Base-by-base conservation (phyloP, 1,140 invertebrate genomes). In the Drosophila burlai region DNA sequence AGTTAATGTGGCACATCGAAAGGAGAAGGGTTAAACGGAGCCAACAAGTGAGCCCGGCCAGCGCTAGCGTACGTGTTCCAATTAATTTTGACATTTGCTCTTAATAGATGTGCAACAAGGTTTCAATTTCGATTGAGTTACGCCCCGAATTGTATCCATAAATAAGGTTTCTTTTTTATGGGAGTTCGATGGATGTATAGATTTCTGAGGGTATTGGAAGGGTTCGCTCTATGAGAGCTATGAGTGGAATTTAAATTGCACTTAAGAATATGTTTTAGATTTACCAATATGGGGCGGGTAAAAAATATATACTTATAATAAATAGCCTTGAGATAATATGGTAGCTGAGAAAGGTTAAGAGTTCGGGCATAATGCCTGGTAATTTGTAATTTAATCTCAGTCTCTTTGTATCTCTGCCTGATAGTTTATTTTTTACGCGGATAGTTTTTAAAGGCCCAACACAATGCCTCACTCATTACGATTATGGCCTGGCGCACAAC, bases 1-100 rank as follows among this genome's bases (percentile, higher is more conserved):
- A 87, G 83, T 87, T 89, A 87, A 87, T 87, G 84, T 87, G 61
- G 67, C 80, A 83, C 60, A 86, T 77, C 71, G 79, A 57, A 26
- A 6, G 54, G 47, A 69, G 59, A 86, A 80, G 83, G 76, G 83
- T 87, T 83, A 83, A 80, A 62, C 34, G 59, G 40, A 49, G 72
- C 58, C 55, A 64, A 59, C 45, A 68, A 65, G 42, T 60, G 60
- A 52, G n/a, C 45, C 49, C 26, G 59, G 36, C 65, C 50, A 65
- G 29, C 46, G 65, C 58, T 43, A 66, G 31, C 52, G 65, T 83
- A 87, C 84, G 84, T 89, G 83, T 67, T 84, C 78, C 83, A 84
- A 87, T 87, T 87, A 84, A 72, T 80, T 89, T 80, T 74, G 76
- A 83, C 76, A 89, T 89, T 83, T 87, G 54, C 66, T 52, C 71